A percentile compares a stretch with the other conserved stretches of the same genome.
Evolutionary conservation across 2,888 invertebrate genomes (phyloP).

Genomic region (Schizaphis graminum): DNA sequence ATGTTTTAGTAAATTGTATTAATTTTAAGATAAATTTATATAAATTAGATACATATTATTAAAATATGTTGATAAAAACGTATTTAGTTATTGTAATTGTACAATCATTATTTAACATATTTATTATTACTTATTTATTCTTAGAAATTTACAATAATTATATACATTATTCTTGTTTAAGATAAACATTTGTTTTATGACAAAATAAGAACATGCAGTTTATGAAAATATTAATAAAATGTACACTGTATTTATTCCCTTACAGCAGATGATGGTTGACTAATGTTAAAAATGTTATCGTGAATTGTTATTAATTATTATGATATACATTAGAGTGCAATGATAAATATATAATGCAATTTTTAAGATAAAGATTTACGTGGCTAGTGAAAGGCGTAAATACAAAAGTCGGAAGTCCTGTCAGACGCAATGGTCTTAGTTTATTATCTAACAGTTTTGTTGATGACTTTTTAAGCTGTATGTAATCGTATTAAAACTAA

Average conservation of each 20-base stretch:
- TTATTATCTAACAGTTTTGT: not conserved
- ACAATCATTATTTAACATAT: not conserved
- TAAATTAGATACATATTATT: not conserved
- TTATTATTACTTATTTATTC: not conserved
- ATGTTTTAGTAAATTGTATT: not conserved
- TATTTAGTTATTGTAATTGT: not conserved
- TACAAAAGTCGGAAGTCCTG: not conserved
- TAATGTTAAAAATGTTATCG: not conserved
- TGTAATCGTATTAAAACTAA: not conserved
- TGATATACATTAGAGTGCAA: not conserved
- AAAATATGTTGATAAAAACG: not conserved
- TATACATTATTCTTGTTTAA: too few relatives aligned
- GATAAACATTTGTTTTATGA: not conserved
- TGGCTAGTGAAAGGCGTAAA: not conserved
- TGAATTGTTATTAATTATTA: not conserved
- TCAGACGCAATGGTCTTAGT: not conserved
- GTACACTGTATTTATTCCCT: not conserved
- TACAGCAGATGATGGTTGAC: not conserved
- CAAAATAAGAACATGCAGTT: not conserved
- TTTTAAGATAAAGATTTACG: not conserved
- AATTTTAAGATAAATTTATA: not conserved
- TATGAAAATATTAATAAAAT: not conserved
- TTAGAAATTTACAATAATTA: not conserved
- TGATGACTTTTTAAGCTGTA: not conserved
- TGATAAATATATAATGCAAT: not conserved